Evolutionary conservation across 2,113 vertebrate species (phyloP), one percentile per base, ranked within the genome.

Genomic region (Tyrannus savana): DNA sequence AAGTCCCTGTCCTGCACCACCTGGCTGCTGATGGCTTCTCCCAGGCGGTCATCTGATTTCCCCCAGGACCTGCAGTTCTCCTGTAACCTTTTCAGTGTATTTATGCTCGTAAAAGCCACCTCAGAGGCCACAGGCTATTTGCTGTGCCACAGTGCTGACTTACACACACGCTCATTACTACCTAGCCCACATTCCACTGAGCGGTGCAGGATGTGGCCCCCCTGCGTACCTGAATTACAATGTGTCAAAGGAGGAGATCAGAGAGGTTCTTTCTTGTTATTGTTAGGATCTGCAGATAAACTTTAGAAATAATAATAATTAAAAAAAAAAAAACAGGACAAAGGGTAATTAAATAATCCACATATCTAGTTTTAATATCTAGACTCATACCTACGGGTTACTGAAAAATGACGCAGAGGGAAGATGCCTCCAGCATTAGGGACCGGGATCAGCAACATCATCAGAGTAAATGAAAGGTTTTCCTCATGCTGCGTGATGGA

Each of bases 301-400:
- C 52, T 59, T 80, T 31, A 81, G 50, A 53, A 93, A 90, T 66
- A 44, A 44, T 7, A 31, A 75, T 79, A 77, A 75, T 50, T 62
- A 44, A 44, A 7, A 31, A 75, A 82, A 82, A 77, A 75, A 10
- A 62, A 53, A 19, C 33, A 84, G 56, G 50, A 28, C 58, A 74
- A 92, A 89, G 56, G 80, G 79, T 90, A 95, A 95, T 81, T 0
- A 88, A 89, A 78, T 90, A 78, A 93, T 67, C 89, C 94, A 44
- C 52, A 3, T 18, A 77, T 12, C 33, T 55, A 25, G 44, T 66
- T 93, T 88, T 83, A 86, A 89, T 67, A 95, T 67, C 68, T 60
- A 95, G 50, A 46, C 46, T 77, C 35, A 15, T 62, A 47, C 37
- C 41, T 46, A 37, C 0, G 1, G 8, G n/a, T 90, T 64, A 76